Evolutionary conservation across 2,888 invertebrate species (phyloP).

Genomic region (Calephelis perditalis): DNA sequence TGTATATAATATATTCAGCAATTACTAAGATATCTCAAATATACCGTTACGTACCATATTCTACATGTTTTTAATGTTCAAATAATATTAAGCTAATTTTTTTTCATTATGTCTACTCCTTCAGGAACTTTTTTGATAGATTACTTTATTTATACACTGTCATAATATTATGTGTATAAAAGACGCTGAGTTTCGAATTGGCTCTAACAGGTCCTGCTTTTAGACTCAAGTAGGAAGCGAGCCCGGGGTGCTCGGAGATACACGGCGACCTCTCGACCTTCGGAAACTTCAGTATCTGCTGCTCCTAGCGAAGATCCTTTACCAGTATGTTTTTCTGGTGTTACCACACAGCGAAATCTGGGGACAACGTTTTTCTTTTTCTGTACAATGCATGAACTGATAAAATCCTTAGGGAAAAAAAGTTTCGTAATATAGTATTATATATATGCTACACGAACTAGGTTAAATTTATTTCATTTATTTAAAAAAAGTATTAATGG

Average conservation of each 20-base stretch:
- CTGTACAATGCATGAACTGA: not conserved
- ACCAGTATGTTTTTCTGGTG: conserved; percentile 65
- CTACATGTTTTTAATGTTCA: too few species aligned
- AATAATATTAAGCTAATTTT: not conserved
- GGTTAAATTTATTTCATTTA: too few species aligned
- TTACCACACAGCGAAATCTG: conserved; percentile 62
- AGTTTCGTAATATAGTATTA: too few species aligned
- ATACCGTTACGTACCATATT: too few species aligned
- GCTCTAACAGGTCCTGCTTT: conserved; percentile 74
- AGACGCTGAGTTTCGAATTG: conserved; percentile 44
- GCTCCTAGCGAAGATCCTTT: conserved; percentile 71
- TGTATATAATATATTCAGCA: too few species aligned
- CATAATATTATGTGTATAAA: not conserved
- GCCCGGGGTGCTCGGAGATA: conserved; percentile 60
- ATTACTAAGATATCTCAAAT: too few species aligned
- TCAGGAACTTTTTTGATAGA: not conserved
- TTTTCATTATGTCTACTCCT: not conserved
- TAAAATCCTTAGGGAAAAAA: not conserved
- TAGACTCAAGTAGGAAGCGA: conserved; percentile 73
- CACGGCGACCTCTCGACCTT: conserved; percentile 68
- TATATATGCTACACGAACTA: too few species aligned
- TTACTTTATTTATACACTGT: conserved; percentile 5
- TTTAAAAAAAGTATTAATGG: too few species aligned
- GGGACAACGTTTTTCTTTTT: conserved; percentile 14
- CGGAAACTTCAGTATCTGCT: conserved; percentile 70